A percentile compares a stretch with the other conserved stretches of the same genome.
These are phyloP conservation scores for Nebria salina DNA, from an alignment of 2,888 invertebrate genomes.

Conservation along the genomic window DNA sequence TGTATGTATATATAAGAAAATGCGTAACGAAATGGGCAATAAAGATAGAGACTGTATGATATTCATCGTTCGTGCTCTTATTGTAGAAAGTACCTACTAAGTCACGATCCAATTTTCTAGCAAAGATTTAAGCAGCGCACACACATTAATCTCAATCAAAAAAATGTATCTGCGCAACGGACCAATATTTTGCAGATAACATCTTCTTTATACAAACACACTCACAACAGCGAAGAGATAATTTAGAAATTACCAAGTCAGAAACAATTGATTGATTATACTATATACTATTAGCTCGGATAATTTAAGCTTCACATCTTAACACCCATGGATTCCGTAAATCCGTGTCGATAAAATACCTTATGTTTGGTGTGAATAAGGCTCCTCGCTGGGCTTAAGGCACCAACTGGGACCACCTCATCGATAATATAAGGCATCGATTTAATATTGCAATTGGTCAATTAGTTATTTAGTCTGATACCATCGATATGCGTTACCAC, in stretches of 20 bases:
- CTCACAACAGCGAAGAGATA: slow-evolving; percentile 18
- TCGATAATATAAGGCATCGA: slow-evolving; percentile 38
- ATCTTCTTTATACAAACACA: slow-evolving; percentile 41
- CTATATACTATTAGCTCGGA: slow-evolving; percentile 40
- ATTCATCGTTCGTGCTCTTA: not conserved
- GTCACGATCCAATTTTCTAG: slow-evolving; percentile 26
- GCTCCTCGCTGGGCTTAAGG: slow-evolving; percentile 21
- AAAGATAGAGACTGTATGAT: not conserved
- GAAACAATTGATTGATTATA: slow-evolving; percentile 41
- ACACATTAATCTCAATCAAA: slow-evolving; percentile 42
- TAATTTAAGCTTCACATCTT: slow-evolving; percentile 41
- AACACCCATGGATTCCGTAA: slow-evolving; percentile 36
- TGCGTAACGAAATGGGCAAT: slow-evolving; percentile 6
- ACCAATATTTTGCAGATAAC: slow-evolving; percentile 42
- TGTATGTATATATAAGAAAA: not conserved
- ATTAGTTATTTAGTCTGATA: slow-evolving; percentile 25
- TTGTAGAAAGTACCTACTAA: slow-evolving; percentile 12
- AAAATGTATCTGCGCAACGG: slow-evolving; percentile 20
- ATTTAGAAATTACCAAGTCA: slow-evolving; percentile 45
- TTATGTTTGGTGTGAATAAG: slow-evolving; percentile 22
- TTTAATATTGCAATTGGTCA: slow-evolving; percentile 37
- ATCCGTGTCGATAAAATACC: slow-evolving; percentile 7
- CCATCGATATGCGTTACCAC: not conserved
- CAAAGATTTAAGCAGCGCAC: not conserved
- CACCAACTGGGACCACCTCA: slow-evolving; percentile 36